Base-by-base conservation (phyloP, 2,797 vertebrate species). In the Stomatorhinus walkeri region DNA sequence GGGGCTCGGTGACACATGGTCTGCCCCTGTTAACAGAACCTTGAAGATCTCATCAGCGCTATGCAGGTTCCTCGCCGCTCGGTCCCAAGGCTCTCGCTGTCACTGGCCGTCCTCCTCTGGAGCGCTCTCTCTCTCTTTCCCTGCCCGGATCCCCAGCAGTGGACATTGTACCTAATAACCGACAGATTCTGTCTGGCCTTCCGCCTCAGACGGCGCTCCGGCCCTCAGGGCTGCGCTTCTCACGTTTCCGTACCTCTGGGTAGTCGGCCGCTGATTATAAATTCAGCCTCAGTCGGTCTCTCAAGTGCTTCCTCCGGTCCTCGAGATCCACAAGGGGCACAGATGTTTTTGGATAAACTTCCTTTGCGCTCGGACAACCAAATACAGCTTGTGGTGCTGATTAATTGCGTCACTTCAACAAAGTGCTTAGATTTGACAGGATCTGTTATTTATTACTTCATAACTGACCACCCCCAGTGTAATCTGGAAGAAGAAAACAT, bases 311-410 rank as follows among this genome's bases (percentile, higher is more conserved):
- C 28, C 48, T 85, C 22, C 1, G 22, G 10, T 14, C 22, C 36
- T 85, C 22, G n/a, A 24, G 51, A 49, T 48, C 4, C 43, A n/a
- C 43, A 83, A 83, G 43, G 43, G 3, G 46, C 6, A 40, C 46
- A 83, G 79, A 43, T 48, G 81, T 51, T 85, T 85, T 51, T 28
- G 81, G n/a, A 22, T 85, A 49, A 83, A 85, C 81, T 85, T 81
- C 76, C 40, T 43, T 46, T 81, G 5, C 4, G 36, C 19, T 85
- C 4, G 1, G 12, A 54, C 48, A 16, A 9, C 46, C 5, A 52
- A 85, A 85, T 22, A 52, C 22, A 28, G 40, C 19, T 81, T 22
- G 40, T 19, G 40, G 40, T 22, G 3, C 16, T 81, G 14, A 46
- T 81, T 81, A 9, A n/a, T 81, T 22, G 36, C 8, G 76, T 81